Evolutionary conservation across 2,113 vertebrate genomes (phyloP).

Genomic region (Psettodes erumei): DNA sequence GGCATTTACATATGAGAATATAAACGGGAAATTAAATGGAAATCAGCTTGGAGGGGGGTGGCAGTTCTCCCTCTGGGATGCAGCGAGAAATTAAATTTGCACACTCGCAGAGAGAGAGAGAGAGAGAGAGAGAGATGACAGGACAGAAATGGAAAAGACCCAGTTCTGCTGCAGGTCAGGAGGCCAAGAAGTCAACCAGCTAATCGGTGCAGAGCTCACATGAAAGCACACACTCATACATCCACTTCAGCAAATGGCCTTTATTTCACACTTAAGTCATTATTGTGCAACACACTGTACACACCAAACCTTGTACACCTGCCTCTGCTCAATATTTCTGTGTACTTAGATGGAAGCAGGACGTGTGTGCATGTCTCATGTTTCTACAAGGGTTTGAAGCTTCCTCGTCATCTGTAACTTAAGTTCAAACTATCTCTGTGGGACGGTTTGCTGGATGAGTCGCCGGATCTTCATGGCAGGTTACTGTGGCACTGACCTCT

Average conservation of each 20-base stretch:
- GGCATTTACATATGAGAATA: slow-evolving; percentile 87
- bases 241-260: background rate
- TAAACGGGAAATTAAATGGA: slow-evolving; percentile 81
- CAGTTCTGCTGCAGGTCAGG: slow-evolving; percentile 45
- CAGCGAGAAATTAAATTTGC: slow-evolving; percentile 58
- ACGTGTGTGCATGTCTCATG: no score
- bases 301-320: no score
- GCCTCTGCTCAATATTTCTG: background rate
- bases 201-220: background rate
- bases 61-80: slow-evolving; percentile 55
- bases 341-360: no score
- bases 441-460: no score
- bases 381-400: no score
- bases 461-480: no score
- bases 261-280: background rate
- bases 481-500: no score
- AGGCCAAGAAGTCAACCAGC: slow-evolving; percentile 36
- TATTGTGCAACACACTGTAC: no score
- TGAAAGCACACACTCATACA: background rate
- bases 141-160: slow-evolving; percentile 27
- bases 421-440: no score
- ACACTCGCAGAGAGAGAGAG: background rate
- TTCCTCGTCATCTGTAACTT: no score
- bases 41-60: slow-evolving; percentile 73
- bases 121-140: no score